Conservation (phyloP, 2,113 vertebrate species). For the Coptodon bakossiorum region DNA sequence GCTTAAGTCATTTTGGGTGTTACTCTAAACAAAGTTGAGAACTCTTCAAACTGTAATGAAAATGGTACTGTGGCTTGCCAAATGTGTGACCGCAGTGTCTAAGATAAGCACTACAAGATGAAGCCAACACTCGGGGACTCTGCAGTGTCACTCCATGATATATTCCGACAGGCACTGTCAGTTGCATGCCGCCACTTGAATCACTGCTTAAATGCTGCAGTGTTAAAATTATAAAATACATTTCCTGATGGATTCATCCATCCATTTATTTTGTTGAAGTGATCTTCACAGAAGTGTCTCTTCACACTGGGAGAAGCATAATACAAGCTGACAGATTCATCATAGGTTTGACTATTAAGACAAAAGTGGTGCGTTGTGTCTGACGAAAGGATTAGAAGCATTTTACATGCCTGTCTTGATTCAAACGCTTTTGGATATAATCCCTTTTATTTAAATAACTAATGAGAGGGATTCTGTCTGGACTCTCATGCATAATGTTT, state of each 20-base stretch:
- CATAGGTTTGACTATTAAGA: slow-evolving; percentile 15
- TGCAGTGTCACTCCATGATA: neutral
- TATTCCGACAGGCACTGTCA: neutral
- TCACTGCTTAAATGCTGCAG: neutral
- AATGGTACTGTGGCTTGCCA: neutral
- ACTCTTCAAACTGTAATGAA: neutral
- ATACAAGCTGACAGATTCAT: slow-evolving; percentile 23
- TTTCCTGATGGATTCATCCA: neutral
- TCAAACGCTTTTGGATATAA: slow-evolving; percentile 36
- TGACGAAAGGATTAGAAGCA: slow-evolving; percentile 51
- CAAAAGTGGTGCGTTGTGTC: slow-evolving; percentile 39
- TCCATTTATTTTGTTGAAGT: neutral
- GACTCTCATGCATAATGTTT: slow-evolving; percentile 28
- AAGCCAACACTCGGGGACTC: neutral
- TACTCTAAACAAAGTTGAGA: neutral
- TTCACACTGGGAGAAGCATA: neutral
- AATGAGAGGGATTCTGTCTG: slow-evolving; percentile 39
- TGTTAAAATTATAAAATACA: neutral
- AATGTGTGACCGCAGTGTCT: neutral
- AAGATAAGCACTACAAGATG: neutral
- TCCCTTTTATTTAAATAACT: slow-evolving; percentile 55
- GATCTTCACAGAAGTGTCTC: neutral
- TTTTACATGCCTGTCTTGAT: slow-evolving; percentile 48
- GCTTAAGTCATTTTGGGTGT: neutral
- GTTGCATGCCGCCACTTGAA: neutral